Base-by-base conservation (phyloP, 1,140 invertebrate genomes). In the Procambarus clarkii region DNA sequence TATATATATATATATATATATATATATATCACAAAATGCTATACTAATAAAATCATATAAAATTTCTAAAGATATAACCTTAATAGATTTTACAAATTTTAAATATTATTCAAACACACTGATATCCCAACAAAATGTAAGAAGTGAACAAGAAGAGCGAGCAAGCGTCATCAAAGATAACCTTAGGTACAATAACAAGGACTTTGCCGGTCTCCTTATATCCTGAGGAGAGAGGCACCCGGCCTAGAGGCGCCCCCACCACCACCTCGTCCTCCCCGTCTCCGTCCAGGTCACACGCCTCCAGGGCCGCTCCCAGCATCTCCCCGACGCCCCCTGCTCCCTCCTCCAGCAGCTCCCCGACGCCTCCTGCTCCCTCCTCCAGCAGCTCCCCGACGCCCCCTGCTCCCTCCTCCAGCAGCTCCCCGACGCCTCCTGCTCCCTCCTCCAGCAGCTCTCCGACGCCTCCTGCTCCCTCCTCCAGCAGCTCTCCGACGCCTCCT, bases 201-300 rank as follows among this genome's bases (percentile, higher is more conserved):
- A 64, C 60, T 64, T 64, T 64, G 13, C 60, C 60, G 4, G 60
- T 13, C 18, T 64, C 60, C 0, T 13, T 64, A 18, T 64, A 64
- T 1, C 54, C 60, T 15, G 11, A 44, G 24, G n/a, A 18, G 2
- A 18, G 11, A 45, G 0, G 34, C 3, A 84, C 82, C 8, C 60
- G 58, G 2, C 58, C 82, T 46, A 84, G 64, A 45, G 82, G 82
- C 9, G 82, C 82, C 44, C 54, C 82, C 54, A 84, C 82, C n/a
- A 46, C 2, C 82, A 84, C 82, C 60, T 84, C 82, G 21, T 69
- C 82, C 45, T 8, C 34, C 5, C 82, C 82, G 60, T 84, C 82
- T 34, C 82, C 82, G 15, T 84, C 58, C 1, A 84, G 21, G 34
- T 84, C 82, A 8, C 82, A 84, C 21, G 24, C 15, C 21, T 24